These are phyloP conservation scores for Suricata suricatta DNA, from an alignment of 2,113 vertebrate genomes.

Conservation along the genomic window DNA sequence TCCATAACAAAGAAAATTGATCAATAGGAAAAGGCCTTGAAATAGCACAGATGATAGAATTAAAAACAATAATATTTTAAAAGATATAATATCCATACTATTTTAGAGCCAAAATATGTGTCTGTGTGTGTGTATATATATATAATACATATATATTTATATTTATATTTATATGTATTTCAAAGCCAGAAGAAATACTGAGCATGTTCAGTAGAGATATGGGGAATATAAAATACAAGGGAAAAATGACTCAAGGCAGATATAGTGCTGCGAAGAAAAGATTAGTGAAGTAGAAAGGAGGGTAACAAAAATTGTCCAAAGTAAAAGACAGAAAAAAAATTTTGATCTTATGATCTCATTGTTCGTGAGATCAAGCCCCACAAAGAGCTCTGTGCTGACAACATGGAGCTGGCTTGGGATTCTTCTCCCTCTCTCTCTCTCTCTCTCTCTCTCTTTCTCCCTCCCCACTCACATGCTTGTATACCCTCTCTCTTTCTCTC, in stretches of 20 bases:
- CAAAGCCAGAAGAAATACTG: neutral
- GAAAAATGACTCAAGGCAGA: neutral
- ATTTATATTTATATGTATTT: neutral
- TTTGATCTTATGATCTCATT: neutral
- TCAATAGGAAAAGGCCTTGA: neutral
- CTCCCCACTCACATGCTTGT: too few species aligned
- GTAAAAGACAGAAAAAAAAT: neutral
- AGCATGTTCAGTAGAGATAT: neutral
- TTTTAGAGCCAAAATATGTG: neutral
- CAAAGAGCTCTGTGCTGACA: too few species aligned
- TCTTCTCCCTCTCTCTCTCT: too few species aligned
- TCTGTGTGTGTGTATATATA: too few species aligned
- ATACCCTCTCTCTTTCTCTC: too few species aligned
- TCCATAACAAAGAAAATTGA: neutral
- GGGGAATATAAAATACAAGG: neutral
- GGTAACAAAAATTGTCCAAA: neutral
- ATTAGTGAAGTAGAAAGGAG: neutral
- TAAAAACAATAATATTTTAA: neutral
- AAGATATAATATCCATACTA: neutral
- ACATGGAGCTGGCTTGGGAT: too few species aligned
- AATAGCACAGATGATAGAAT: neutral
- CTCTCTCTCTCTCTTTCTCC: too few species aligned
- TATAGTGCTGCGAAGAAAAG: neutral
- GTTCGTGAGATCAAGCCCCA: too few species aligned
- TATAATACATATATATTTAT: too few species aligned